A percentile compares a stretch with the other conserved stretches of the same genome.
Evolutionary conservation across 2,113 vertebrate species (phyloP).

Genomic region (Leucoraja erinaceus): DNA sequence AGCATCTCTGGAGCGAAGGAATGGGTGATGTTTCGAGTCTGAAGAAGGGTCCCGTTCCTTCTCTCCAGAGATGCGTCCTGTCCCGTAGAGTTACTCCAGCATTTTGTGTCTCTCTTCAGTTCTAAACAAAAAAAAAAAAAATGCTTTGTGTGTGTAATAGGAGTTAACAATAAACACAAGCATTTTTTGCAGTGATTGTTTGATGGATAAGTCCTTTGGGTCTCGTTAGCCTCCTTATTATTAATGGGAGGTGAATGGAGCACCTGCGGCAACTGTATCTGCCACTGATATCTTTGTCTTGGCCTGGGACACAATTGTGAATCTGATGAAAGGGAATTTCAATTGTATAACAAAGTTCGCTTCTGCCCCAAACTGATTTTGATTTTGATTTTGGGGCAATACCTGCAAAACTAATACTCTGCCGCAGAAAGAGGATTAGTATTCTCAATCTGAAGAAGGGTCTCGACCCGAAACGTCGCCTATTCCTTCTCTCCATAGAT

Average conservation of each 20-base stretch:
- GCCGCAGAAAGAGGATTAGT: too few relatives aligned
- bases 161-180: background rate
- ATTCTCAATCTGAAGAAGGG: too few relatives aligned
- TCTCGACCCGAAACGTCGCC: too few relatives aligned
- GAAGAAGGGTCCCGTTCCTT: too few relatives aligned
- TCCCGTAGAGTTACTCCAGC: too few relatives aligned
- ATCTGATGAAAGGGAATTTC: background rate
- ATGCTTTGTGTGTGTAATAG: background rate
- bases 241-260: background rate
- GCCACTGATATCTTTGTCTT: background rate
- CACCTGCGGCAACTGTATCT: background rate
- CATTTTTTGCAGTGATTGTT: background rate
- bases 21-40: too few relatives aligned
- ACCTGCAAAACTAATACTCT: too few relatives aligned
- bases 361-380: background rate
- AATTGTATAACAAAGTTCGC: background rate
- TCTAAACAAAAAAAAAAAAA: background rate
- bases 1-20: too few relatives aligned
- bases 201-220: constrained; percentile 8
- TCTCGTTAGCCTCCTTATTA: background rate
- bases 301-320: background rate
- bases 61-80: too few relatives aligned
- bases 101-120: too few relatives aligned
- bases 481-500: too few relatives aligned
- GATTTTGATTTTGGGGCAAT: background rate